Evolutionary conservation across 1,140 invertebrate genomes (phyloP).

Genomic region (Hylaeus anthracinus): DNA sequence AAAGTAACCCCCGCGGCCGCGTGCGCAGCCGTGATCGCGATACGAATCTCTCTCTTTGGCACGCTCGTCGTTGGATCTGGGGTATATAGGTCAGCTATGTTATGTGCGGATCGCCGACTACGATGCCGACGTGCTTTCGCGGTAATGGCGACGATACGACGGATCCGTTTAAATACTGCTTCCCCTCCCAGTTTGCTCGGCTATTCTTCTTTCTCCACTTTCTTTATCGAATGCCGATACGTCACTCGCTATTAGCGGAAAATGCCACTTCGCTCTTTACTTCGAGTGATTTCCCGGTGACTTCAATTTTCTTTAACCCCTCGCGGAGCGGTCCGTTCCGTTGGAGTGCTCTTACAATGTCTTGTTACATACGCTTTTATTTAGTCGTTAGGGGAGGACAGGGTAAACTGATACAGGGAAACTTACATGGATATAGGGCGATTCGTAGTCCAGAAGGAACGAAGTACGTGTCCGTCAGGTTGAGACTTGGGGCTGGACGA

Average conservation of each 20-base stretch:
- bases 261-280: neutral
- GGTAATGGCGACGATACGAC: constrained; percentile 35
- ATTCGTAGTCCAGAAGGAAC: too few species aligned
- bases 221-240: neutral
- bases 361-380: too few species aligned
- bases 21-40: constrained; percentile 48
- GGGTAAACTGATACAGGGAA: too few species aligned
- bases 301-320: neutral
- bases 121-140: constrained; percentile 39
- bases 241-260: neutral
- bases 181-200: neutral
- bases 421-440: too few species aligned
- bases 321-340: too few species aligned
- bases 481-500: too few species aligned
- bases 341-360: too few species aligned
- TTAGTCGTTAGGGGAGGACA: too few species aligned
- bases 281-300: neutral
- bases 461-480: too few species aligned
- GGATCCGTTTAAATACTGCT: constrained; percentile 38
- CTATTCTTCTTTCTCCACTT: neutral
- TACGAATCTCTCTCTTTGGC: constrained; percentile 52
- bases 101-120: constrained; percentile 42
- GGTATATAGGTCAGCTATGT: constrained; percentile 57
- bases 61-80: constrained; percentile 46
- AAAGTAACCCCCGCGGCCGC: constrained; percentile 21